Conservation (phyloP, 2,888 invertebrate species). For the Conistra vaccinii region DNA sequence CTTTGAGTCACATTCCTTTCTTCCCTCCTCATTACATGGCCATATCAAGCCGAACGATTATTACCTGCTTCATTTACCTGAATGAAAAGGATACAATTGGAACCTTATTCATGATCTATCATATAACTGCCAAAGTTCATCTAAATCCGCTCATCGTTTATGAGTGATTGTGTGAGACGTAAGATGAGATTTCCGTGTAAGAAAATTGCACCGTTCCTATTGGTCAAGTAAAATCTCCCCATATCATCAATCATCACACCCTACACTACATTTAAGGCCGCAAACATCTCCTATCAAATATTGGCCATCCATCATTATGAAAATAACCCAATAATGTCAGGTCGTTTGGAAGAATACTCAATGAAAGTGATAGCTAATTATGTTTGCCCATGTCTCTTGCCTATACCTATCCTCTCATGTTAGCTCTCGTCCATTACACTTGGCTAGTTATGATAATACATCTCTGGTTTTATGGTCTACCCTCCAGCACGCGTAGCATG, state of each 20-base stretch:
- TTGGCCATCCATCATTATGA: slow-evolving; percentile 2
- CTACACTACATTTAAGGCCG: background rate
- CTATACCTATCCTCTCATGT: background rate
- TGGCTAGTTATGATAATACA: background rate
- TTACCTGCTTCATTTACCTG: too few species aligned
- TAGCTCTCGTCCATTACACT: background rate
- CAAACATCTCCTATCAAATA: background rate
- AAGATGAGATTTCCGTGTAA: background rate
- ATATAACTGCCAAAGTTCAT: background rate
- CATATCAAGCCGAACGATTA: background rate
- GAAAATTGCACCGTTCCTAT: background rate
- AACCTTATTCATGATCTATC: too few species aligned
- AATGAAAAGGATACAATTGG: background rate
- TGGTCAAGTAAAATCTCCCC: background rate
- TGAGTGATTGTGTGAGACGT: background rate
- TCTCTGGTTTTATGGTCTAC: too few species aligned
- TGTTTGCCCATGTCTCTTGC: slow-evolving; percentile 1
- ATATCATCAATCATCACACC: slow-evolving; percentile 8
- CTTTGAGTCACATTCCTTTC: background rate
- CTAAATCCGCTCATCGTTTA: too few species aligned
- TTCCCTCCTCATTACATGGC: background rate
- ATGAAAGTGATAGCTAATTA: slow-evolving; percentile 4
- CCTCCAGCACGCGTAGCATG: too few species aligned
- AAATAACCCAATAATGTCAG: background rate
- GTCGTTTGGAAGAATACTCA: slow-evolving; percentile 9